phyloP scores from a whole-genome alignment of 2,113 vertebrate genomes.

The Regulus satrapa region DNA sequence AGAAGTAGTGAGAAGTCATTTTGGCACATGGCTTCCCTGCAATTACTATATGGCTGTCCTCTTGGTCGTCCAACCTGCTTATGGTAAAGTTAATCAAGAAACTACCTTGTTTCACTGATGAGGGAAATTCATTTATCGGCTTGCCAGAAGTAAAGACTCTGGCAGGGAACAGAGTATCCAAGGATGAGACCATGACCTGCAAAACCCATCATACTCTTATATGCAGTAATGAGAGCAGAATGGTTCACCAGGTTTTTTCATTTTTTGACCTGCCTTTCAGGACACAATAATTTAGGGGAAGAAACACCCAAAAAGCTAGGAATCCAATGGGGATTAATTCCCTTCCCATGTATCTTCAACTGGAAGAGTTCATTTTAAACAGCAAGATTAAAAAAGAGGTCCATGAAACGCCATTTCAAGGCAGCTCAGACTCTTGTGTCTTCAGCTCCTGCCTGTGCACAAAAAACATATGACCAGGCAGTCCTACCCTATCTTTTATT shows the following conservation, averaged over 20 bases:
- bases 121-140: not conserved
- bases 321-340: not conserved
- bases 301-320: not conserved
- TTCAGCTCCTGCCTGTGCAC: not conserved
- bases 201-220: not conserved
- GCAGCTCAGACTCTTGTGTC: fast-evolving
- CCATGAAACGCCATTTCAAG: not conserved
- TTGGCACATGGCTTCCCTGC: not conserved
- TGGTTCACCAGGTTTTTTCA: not conserved
- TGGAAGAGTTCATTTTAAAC: not conserved
- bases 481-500: not conserved
- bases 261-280: not conserved
- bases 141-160: not conserved
- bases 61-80: not conserved
- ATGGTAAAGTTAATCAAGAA: not conserved
- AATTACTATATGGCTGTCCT: not conserved
- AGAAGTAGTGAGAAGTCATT: not conserved
- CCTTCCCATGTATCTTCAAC: not conserved
- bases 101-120: not conserved
- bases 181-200: not conserved
- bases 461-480: not conserved
- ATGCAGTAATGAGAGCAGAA: not conserved
- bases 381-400: not conserved
- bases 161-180: not conserved
- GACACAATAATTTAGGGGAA: not conserved